Conservation (phyloP, 2,113 vertebrate species). For the Saguinus midas region DNA sequence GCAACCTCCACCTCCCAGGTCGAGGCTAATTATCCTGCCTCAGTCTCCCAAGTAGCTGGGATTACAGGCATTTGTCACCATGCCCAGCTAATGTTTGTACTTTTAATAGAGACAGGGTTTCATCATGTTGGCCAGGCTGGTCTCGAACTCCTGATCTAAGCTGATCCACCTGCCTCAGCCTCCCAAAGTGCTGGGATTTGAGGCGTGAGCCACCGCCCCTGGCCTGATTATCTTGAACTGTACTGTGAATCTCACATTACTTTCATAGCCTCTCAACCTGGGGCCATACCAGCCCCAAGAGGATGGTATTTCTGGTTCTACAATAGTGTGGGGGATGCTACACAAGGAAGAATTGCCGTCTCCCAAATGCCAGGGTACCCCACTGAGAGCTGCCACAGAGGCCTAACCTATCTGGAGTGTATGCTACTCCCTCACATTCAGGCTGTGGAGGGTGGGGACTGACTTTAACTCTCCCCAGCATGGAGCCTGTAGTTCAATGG, state of each 20-base stretch:
- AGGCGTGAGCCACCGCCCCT: no score
- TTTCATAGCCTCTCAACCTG: not conserved
- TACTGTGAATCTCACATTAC: not conserved
- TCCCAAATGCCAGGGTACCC: not conserved
- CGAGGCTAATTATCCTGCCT: not conserved
- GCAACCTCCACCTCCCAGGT: not conserved
- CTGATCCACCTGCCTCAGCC: no score
- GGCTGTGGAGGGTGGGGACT: not conserved
- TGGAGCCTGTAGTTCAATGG: not conserved
- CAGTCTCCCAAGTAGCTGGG: no score
- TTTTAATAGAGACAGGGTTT: no score
- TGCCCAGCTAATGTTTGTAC: no score
- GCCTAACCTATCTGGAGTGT: not conserved
- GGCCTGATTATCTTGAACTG: not conserved
- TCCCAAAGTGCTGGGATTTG: no score
- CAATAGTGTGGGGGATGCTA: not conserved
- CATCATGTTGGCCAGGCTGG: no score
- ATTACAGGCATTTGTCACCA: no score
- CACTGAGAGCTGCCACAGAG: fast-evolving
- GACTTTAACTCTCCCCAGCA: not conserved
- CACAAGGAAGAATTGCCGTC: not conserved
- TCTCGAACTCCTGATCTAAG: no score
- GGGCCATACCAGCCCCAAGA: not conserved
- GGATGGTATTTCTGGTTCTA: not conserved
- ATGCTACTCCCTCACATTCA: not conserved